Conservation (phyloP, 2,888 invertebrate species). For the Acronicta psi region DNA sequence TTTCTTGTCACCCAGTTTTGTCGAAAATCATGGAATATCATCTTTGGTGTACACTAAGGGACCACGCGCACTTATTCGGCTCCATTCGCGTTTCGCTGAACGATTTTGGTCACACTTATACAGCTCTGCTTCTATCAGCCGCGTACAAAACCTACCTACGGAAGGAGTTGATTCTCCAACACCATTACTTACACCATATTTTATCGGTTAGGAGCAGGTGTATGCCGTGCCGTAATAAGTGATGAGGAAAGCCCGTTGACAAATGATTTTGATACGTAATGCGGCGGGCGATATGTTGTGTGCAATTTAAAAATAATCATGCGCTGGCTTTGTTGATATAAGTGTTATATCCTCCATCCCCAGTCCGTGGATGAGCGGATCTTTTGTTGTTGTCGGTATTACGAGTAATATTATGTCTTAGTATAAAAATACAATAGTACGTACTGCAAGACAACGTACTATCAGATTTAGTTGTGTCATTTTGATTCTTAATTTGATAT, state of each 20-base stretch:
- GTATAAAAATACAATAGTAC: too few relatives aligned
- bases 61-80: too few relatives aligned
- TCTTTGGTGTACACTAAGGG: constrained; percentile 21
- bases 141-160: too few relatives aligned
- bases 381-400: constrained; percentile 40
- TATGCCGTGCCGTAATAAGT: constrained; percentile 39
- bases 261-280: constrained; percentile 50
- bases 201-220: constrained; percentile 55
- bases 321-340: constrained; percentile 34
- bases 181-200: constrained; percentile 46
- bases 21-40: background rate
- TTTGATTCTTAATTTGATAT: too few relatives aligned
- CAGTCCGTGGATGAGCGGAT: constrained; percentile 9
- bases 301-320: constrained; percentile 52
- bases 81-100: too few relatives aligned
- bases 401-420: background rate
- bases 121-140: too few relatives aligned
- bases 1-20: too few relatives aligned
- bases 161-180: constrained; percentile 28
- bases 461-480: too few relatives aligned
- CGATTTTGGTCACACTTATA: too few relatives aligned
- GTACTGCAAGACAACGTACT: too few relatives aligned
- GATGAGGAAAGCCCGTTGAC: constrained; percentile 48
- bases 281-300: constrained; percentile 44
- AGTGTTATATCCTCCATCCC: constrained; percentile 30